A percentile compares a stretch with the other conserved stretches of the same genome.
Evolutionary conservation across 2,888 invertebrate genomes (phyloP).

Genomic region (Lepidochitona cinerea): DNA sequence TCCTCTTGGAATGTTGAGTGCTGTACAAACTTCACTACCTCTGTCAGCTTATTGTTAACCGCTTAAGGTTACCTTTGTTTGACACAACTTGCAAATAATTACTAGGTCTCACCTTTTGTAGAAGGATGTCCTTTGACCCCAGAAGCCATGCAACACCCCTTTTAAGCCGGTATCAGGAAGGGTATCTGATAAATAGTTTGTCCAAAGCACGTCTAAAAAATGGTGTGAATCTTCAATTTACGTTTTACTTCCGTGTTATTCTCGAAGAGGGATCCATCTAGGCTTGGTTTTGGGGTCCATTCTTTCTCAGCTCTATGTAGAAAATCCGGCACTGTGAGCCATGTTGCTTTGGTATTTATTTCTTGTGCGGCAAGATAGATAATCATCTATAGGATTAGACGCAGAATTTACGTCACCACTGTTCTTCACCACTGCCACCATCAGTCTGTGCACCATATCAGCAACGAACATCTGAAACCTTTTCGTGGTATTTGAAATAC

Average conservation of each 20-base stretch:
- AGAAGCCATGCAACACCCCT: constrained; percentile 6
- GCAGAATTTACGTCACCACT: constrained; percentile 10
- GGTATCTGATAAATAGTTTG: not conserved
- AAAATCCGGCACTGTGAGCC: constrained; percentile 8
- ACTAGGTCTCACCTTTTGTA: not conserved
- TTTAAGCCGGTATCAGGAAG: not conserved
- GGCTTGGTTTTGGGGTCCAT: not conserved
- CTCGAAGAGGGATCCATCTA: not conserved
- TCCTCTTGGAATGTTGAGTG: too few species aligned
- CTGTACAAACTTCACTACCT: too few species aligned
- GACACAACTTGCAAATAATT: too few species aligned
- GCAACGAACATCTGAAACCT: constrained; percentile 15
- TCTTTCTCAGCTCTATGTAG: not conserved
- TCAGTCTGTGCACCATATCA: too few species aligned
- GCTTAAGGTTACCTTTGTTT: too few species aligned
- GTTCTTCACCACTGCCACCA: too few species aligned
- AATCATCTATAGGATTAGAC: constrained; percentile 8
- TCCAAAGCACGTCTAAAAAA: not conserved
- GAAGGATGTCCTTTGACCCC: not conserved
- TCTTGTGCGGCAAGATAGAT: not conserved
- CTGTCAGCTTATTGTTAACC: too few species aligned
- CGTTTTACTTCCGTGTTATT: not conserved
- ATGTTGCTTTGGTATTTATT: not conserved
- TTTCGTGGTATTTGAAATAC: constrained; percentile 6
- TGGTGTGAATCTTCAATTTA: not conserved